phyloP scores from a whole-genome alignment of 2,113 vertebrate species.

The Pseudopipra pipra region DNA sequence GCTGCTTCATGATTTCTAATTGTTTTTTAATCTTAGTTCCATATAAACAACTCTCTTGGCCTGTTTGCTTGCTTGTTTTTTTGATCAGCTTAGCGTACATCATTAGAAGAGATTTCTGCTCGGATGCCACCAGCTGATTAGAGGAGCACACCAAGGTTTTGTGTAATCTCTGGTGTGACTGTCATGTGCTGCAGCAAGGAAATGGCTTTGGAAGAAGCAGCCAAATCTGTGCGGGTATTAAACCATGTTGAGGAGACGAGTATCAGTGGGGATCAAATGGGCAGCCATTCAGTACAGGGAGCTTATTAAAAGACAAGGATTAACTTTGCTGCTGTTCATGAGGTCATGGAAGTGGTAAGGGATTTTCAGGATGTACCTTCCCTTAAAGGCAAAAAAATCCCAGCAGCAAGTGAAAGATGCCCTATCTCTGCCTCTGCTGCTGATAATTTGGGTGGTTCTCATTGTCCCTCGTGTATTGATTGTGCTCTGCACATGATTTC shows the following conservation, averaged over 20 bases:
- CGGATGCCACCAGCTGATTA: conserved; percentile 39
- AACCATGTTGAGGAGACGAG: background rate
- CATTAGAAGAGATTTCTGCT: conserved; percentile 58
- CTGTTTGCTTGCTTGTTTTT: conserved; percentile 36
- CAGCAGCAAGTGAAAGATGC: background rate
- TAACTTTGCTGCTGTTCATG: background rate
- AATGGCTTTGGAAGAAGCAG: conserved; percentile 46
- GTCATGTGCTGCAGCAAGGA: conserved; percentile 58
- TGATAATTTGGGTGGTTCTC: background rate
- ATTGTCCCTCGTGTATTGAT: rapidly evolving
- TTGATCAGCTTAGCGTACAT: conserved; percentile 46
- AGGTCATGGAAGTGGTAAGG: background rate
- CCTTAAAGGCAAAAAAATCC: background rate
- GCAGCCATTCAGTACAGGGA: background rate
- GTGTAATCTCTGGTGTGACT: conserved; percentile 64
- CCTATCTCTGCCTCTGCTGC: background rate
- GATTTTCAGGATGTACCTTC: conserved; percentile 18
- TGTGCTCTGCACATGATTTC: rapidly evolving
- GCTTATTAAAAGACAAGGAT: conserved; percentile 43
- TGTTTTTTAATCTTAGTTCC: conserved; percentile 26
- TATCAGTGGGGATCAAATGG: background rate
- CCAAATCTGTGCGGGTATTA: conserved; percentile 38
- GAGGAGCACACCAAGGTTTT: conserved; percentile 55
- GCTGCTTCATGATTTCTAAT: conserved; percentile 13
- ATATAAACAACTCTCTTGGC: conserved; percentile 15